Evolutionary conservation across 2,888 invertebrate species (phyloP).

Genomic region (Phyto melanocephala): DNA sequence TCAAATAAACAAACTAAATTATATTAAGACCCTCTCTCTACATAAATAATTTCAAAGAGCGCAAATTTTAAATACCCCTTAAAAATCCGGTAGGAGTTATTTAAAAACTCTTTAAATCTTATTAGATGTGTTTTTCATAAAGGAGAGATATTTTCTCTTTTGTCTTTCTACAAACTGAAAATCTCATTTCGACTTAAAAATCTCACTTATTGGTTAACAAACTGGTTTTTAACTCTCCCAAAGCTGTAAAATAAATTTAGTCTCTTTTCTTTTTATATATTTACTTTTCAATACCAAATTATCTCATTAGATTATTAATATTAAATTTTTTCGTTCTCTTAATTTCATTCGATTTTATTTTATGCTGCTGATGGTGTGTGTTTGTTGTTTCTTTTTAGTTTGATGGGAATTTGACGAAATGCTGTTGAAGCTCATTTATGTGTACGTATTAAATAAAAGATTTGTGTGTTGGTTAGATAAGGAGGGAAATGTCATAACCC

Average conservation of each 20-base stretch:
- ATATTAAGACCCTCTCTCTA: background rate
- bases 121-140: too few species aligned
- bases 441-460: conserved; percentile 5
- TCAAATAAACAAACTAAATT: background rate
- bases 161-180: too few species aligned
- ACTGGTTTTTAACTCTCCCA: background rate
- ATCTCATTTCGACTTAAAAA: too few species aligned
- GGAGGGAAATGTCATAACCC: background rate
- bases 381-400: conserved; percentile 20
- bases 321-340: background rate
- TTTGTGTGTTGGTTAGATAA: conserved; percentile 10
- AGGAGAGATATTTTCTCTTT: too few species aligned
- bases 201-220: background rate
- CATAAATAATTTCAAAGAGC: background rate
- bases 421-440: conserved; percentile 59
- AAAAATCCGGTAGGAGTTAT: background rate
- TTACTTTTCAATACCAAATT: too few species aligned
- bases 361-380: background rate
- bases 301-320: too few species aligned
- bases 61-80: conserved; percentile 12
- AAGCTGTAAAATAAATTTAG: background rate
- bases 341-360: background rate
- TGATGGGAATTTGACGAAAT: conserved; percentile 61
- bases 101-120: background rate
- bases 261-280: too few species aligned